These are phyloP conservation scores for Hybognathus amarus DNA, from an alignment of 2,797 vertebrate genomes.

Conservation along the genomic window DNA sequence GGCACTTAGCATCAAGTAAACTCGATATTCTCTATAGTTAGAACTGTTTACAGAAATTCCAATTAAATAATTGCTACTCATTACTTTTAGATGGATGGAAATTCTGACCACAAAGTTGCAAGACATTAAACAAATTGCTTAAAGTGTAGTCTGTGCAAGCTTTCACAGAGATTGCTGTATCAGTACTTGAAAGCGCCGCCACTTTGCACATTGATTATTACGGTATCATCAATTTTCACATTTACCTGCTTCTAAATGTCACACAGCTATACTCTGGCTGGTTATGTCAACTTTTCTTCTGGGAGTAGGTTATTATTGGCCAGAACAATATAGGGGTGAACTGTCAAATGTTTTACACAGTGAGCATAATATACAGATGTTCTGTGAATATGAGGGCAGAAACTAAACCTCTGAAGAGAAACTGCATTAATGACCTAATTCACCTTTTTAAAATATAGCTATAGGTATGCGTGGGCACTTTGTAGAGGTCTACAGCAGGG, in stretches of 20 bases:
- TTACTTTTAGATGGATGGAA: conserved; percentile 1
- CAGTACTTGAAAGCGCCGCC: not conserved
- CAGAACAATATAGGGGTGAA: not conserved
- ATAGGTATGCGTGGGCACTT: not conserved
- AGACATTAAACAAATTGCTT: conserved; percentile 1
- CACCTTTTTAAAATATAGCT: not conserved
- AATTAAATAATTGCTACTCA: not conserved
- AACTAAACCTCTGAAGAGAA: not conserved
- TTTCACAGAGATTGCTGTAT: not conserved
- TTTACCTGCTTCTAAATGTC: conserved; percentile 10
- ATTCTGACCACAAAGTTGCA: not conserved
- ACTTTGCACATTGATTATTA: conserved; percentile 10
- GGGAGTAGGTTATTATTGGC: not conserved
- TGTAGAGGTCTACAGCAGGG: not conserved
- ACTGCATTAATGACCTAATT: not conserved
- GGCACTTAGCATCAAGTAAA: not conserved
- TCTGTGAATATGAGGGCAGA: not conserved
- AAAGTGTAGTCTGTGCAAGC: conserved; percentile 1
- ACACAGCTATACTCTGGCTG: not conserved
- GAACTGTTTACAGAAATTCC: not conserved
- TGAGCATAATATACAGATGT: not conserved
- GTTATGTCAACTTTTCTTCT: not conserved
- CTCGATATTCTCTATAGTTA: not conserved
- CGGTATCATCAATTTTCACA: not conserved
- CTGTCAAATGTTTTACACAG: not conserved